phyloP scores from a whole-genome alignment of 2,797 vertebrate species.

The Melanotaenia maccullochi region DNA sequence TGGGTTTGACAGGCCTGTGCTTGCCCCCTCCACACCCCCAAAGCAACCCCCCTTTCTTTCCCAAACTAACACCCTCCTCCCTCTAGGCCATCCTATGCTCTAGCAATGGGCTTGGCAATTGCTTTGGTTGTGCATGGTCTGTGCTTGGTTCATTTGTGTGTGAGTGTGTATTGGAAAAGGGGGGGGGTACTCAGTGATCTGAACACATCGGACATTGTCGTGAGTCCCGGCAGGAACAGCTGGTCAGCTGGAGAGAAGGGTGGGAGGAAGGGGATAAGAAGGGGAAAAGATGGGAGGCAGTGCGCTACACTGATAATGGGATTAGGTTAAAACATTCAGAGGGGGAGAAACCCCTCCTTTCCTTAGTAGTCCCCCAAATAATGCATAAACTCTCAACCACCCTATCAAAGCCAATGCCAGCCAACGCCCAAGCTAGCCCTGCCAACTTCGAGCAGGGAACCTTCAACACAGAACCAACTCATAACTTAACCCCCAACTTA shows the following conservation, averaged over 20 bases:
- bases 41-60: constrained; percentile 46
- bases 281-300: constrained; percentile 83
- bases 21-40: constrained; percentile 65
- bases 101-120: constrained; percentile 88
- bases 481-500: constrained; percentile 6
- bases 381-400: constrained; percentile 68
- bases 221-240: constrained; percentile 96
- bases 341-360: constrained; percentile 68
- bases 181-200: constrained; percentile 89
- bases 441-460: constrained; percentile 45
- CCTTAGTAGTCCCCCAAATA: constrained; percentile 58
- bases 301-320: constrained; percentile 91
- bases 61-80: constrained; percentile 68
- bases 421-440: constrained; percentile 39
- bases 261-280: constrained; percentile 74
- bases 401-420: constrained; percentile 62
- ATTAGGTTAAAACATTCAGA: constrained; percentile 86
- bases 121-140: constrained; percentile 76
- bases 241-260: constrained; percentile 92
- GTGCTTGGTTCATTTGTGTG: constrained; percentile 51
- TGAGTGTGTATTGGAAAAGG: constrained; percentile 33
- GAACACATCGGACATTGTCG: constrained; percentile 95
- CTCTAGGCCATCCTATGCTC: constrained; percentile 70
- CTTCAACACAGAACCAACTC: constrained; percentile 35
- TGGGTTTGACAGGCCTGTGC: constrained; percentile 88